Base-by-base conservation (phyloP, 2,113 vertebrate species). In the Xenopus borealis region DNA sequence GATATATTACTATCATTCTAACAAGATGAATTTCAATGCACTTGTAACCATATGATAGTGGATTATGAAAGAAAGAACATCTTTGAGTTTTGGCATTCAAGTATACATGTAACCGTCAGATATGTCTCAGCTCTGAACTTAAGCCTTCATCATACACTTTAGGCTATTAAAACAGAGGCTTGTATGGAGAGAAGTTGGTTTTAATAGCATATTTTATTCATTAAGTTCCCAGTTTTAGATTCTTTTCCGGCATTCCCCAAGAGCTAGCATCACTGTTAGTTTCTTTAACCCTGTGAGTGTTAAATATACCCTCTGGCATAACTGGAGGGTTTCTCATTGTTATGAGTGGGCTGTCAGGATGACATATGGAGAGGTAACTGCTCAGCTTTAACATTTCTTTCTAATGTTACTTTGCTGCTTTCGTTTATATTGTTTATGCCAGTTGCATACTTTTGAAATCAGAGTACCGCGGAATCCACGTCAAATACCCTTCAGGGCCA, bases 1-100 rank as follows among this genome's bases (percentile, higher is more conserved):
- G 94, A 95, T 95, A 94, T 94, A 95, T 95, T 94, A 95, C 92
- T 91, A 93, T 86, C 88, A 89, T 93, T 93, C 91, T 92, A 94
- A 92, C 89, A 93, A 94, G 92, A 93, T 93, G 91, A 93, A 95
- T 94, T 94, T 92, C 88, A 90, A 90, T 90, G 87, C 90, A 89
- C 91, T 90, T 91, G 85, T 90, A 92, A 89, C 88, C 80, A 82
- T 90, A 89, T 90, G 90, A 87, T 80, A 87, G 84, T 87, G 87
- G 91, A 90, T 89, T 89, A 88, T 86, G 86, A 90, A 88, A 87
- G 86, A 86, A 85, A 87, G 85, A 89, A 89, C 88, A 84, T 83
- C 82, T 87, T 86, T 84, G 83, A 87, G 79, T 86, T 87, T 85
- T 83, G 85, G 80, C 85, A 86, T 85, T 80, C 65, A 83, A 83